phyloP scores from a whole-genome alignment of 2,797 vertebrate species.

The Cichlasoma orientale region DNA sequence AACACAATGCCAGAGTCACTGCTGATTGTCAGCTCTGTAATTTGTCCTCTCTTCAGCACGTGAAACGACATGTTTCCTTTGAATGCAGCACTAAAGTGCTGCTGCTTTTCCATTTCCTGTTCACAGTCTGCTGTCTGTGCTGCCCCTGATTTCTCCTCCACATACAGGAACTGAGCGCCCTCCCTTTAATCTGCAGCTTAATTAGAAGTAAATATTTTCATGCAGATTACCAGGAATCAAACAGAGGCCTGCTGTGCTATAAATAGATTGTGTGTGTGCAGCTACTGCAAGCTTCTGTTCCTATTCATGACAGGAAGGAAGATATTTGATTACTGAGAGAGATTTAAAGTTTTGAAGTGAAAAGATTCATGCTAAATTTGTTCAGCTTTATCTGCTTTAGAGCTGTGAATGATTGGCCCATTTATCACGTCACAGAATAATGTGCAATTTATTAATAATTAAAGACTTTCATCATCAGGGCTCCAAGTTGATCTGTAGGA shows the following conservation, averaged over 20 bases:
- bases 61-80: not conserved
- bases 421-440: not conserved
- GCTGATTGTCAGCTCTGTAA: not conserved
- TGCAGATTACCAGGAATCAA: not conserved
- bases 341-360: not conserved
- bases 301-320: not conserved
- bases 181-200: not conserved
- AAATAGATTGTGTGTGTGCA: slow-evolving; percentile 3
- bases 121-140: not conserved
- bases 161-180: not conserved
- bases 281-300: not conserved
- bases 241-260: slow-evolving; percentile 11
- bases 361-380: too few species aligned
- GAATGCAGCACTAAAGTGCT: not conserved
- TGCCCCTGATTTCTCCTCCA: not conserved
- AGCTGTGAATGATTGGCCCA: not conserved
- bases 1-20: too few species aligned
- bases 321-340: not conserved
- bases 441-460: not conserved
- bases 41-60: fast-evolving
- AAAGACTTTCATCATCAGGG: too few species aligned
- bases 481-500: too few species aligned
- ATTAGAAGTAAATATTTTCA: not conserved
- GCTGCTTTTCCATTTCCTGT: not conserved
- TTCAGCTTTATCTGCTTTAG: too few species aligned